Conservation (phyloP, 2,797 vertebrate species). For the Benthosema pterotum region DNA sequence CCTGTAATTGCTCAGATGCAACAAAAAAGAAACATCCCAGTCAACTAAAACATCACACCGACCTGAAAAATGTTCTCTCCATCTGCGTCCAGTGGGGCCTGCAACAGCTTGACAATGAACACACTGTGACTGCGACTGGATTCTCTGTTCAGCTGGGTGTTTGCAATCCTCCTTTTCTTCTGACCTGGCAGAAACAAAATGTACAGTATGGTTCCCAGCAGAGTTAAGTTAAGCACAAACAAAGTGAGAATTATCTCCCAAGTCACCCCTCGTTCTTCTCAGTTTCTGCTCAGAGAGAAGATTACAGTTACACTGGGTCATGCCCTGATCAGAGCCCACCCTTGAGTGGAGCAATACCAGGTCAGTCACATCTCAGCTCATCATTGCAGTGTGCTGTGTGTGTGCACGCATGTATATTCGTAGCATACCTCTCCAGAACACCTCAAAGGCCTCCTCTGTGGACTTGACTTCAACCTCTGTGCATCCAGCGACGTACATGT, state of each 20-base stretch:
- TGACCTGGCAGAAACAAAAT: constrained; percentile 81
- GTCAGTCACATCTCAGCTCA: constrained; percentile 77
- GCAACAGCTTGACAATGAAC: constrained; percentile 93
- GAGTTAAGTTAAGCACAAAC: neutral
- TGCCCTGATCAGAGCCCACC: constrained; percentile 73
- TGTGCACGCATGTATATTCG: no score
- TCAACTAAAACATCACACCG: constrained; percentile 1
- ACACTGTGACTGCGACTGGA: constrained; percentile 97
- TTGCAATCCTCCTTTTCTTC: constrained; percentile 93
- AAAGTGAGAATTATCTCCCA: neutral
- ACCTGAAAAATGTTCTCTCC: constrained; percentile 95
- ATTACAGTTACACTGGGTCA: constrained; percentile 74
- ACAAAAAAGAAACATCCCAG: no score
- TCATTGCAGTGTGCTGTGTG: constrained; percentile 62
- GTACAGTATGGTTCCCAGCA: neutral
- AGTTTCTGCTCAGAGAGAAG: constrained; percentile 82
- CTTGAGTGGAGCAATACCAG: constrained; percentile 74
- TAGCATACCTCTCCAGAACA: constrained; percentile 93
- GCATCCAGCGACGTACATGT: constrained; percentile 96
- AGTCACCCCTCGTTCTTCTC: neutral
- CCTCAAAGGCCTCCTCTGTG: constrained; percentile 94
- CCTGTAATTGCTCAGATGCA: no score
- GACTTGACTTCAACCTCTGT: constrained; percentile 97
- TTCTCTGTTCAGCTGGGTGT: constrained; percentile 93
- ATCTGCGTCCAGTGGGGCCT: constrained; percentile 93